A percentile compares a stretch with the other conserved stretches of the same genome.
These are phyloP conservation scores for Megaceryle torquata DNA, from an alignment of 2,113 vertebrate genomes.

Conservation along the genomic window DNA sequence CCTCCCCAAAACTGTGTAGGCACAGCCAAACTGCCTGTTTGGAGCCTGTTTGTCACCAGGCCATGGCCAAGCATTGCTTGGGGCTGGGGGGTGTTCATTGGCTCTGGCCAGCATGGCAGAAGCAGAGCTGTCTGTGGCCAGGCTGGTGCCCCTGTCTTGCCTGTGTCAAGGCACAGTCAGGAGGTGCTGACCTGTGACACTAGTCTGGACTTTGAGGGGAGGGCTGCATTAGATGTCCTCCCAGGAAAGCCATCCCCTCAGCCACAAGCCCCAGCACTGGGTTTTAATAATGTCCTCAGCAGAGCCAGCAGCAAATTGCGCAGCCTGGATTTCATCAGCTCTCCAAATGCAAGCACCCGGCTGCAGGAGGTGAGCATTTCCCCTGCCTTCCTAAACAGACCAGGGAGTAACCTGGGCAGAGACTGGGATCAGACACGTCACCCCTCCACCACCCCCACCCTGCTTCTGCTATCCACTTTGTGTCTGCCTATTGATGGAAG, in stretches of 20 bases:
- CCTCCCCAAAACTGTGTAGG: neutral
- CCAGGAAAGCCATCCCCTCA: rapidly evolving
- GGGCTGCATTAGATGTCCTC: neutral
- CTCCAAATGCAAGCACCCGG: rapidly evolving
- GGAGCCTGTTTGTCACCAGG: neutral
- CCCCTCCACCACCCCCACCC: too few species aligned
- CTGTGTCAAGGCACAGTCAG: neutral
- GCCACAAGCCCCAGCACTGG: neutral
- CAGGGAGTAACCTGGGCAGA: neutral
- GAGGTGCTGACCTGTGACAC: neutral
- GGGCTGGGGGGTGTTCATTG: rapidly evolving
- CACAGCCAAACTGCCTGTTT: neutral
- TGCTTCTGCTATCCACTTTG: neutral
- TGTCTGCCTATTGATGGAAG: rapidly evolving
- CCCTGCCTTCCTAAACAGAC: neutral
- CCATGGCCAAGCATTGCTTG: neutral
- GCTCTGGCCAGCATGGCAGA: neutral
- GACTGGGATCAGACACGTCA: rapidly evolving
- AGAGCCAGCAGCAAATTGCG: neutral
- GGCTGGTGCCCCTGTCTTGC: neutral
- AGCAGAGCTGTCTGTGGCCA: neutral
- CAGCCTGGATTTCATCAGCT: neutral
- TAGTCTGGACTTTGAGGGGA: rapidly evolving
- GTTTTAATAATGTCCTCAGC: neutral
- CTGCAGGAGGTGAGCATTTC: neutral